Base-by-base conservation (phyloP, 2,888 invertebrate genomes). In the Lochmaea capreae region DNA sequence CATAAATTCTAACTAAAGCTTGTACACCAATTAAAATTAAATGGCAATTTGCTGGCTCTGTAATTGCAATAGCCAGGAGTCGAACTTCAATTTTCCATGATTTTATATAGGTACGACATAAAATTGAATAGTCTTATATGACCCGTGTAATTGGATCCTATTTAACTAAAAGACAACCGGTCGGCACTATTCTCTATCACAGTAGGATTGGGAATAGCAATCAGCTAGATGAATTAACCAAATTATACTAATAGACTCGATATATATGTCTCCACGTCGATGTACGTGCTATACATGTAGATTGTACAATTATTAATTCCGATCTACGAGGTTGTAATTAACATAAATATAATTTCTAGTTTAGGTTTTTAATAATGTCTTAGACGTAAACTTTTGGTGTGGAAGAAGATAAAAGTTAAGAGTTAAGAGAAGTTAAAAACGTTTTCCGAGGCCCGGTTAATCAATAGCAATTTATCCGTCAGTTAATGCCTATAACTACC, bases 71-170 rank as follows among this genome's bases (percentile, higher is more conserved):
- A 33, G 33, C 33, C 33, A 33, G 18, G 18, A 18, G 16, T 18
- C 18, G 42, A 63, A 62, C 42, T 16, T 39, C 42, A 14, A 62
- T 62, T 62, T 62, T 16, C 62, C 52, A 22, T 39, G 33, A 11
- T 49, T 61, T 58, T 72, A 69, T 72, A 72, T 33, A 33, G 33
- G 33, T 61, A 69, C 65, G 52, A 69, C 67, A 69, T 72, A 69
- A 69, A 67, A 69, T 72, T 63, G 18, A 70, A 54, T 63, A 42
- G 54, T 75, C 72, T 72, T 67, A 75, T 72, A 63, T 63, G 69
- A 69, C 42, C 66, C 67, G 67, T 72, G 62, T 75, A 75, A 75
- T 75, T 75, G 75, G 67, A 75, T 75, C 66, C 72, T 65, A 62
- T 75, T 68, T 46, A 42, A 63, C 18, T 43, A 63, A 18, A 42